A percentile compares a stretch with the other conserved stretches of the same genome.
These are phyloP conservation scores for Porites cylindrica DNA, from an alignment of 92 coral and sea anemone genomes.

Conservation along the genomic window DNA sequence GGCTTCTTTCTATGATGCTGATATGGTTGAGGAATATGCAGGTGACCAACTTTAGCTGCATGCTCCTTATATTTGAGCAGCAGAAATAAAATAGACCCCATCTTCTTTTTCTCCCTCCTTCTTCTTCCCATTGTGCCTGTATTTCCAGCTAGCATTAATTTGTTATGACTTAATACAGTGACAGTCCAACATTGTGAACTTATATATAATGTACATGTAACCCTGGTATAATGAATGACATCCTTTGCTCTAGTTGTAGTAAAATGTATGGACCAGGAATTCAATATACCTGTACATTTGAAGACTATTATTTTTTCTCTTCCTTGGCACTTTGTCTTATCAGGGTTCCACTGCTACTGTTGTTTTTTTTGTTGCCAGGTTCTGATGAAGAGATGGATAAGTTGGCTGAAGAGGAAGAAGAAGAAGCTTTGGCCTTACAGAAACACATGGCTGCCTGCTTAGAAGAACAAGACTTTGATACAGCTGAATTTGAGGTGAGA, in stretches of 20 bases:
- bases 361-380: constrained; percentile 43
- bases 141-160: too few species aligned
- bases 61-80: neutral
- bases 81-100: too few species aligned
- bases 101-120: too few species aligned
- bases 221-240: too few species aligned
- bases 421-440: constrained; percentile 88
- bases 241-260: too few species aligned
- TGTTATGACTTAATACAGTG: too few species aligned
- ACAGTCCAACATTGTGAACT: too few species aligned
- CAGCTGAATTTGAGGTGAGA: constrained; percentile 80
- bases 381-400: constrained; percentile 94
- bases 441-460: constrained; percentile 85
- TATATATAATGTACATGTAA: too few species aligned
- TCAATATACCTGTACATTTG: too few species aligned
- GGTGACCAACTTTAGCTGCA: constrained; percentile 42
- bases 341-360: neutral
- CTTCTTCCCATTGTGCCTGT: neutral
- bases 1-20: constrained; percentile 82
- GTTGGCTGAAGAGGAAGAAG: constrained; percentile 92
- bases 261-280: too few species aligned
- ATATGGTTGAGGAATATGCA: constrained; percentile 81
- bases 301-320: too few species aligned
- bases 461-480: constrained; percentile 95
- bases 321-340: too few species aligned